Evolutionary conservation across 2,888 invertebrate genomes (phyloP), one percentile per base, ranked within the genome.

Genomic region (Entomobrya multifasciata): DNA sequence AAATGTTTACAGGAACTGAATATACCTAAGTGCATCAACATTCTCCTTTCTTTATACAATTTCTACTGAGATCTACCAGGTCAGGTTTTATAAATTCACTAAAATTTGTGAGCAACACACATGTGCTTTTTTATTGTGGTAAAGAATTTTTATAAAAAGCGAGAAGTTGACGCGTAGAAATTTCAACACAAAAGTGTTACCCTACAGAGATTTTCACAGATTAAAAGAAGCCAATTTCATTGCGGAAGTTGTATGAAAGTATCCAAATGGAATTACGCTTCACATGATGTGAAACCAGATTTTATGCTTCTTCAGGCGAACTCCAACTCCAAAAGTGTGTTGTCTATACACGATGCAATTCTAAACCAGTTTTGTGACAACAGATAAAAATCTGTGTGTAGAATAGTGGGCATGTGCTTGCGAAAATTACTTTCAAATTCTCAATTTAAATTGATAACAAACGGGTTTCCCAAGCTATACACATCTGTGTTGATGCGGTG

Each of bases 211-310:
- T 86, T 86, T 86, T 57, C 76, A 55, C 55, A 86, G 86, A 86
- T 86, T 86, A 86, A 86, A 86, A 81, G 86, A 76, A 86, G 76
- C 86, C 86, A 86, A 86, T 86, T 86, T 62, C 60, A 80, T 47
- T 86, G 67, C 86, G 86, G 86, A 86, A 81, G 86, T 77, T 81
- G 81, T 86, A 86, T 81, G 76, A 86, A 86, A 86, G 74, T 74
- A 76, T 72, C 81, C 62, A 79, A 80, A 79, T 80, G 86, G 81
- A 86, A 86, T 86, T 81, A 86, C 81, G 27, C 67, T 81, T 67
- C 79, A 25, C 70, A 62, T 86, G 78, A 74, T 55, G 72, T 20
- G 55, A 22, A 83, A 83, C 65, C 65, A 83, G 83, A 62, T 81
- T 86, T 77, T 41, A 49, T 25, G 49, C 67, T 17, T 36, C 22